Evolutionary conservation across 1,140 invertebrate genomes (phyloP).

Genomic region (Drosophila orosa): DNA sequence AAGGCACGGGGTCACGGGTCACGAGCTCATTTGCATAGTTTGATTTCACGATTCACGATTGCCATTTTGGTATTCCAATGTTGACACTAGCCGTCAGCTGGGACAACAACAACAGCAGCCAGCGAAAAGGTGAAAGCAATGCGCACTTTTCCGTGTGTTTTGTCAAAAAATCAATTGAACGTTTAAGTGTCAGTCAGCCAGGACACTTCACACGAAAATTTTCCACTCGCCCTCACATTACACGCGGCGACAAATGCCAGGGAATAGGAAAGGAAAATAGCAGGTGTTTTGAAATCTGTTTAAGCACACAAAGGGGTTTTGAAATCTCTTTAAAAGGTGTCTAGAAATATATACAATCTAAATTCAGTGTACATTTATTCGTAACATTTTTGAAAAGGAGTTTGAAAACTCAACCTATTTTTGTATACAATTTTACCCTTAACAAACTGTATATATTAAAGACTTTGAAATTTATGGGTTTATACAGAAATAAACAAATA

Average conservation of each 20-base stretch:
- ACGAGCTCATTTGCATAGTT: slow-evolving; percentile 52
- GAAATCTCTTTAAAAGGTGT: too few relatives aligned
- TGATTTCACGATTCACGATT: slow-evolving; percentile 35
- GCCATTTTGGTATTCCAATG: slow-evolving; percentile 27
- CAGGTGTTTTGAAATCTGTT: too few relatives aligned
- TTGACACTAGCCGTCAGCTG: slow-evolving; percentile 55
- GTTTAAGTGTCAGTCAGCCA: slow-evolving; percentile 38
- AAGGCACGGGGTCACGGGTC: slow-evolving; percentile 4
- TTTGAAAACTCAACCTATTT: too few relatives aligned
- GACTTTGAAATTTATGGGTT: too few relatives aligned
- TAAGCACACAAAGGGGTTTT: too few relatives aligned
- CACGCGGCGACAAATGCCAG: not conserved
- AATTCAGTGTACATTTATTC: too few relatives aligned
- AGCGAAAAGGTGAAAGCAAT: slow-evolving; percentile 34
- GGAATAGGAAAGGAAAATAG: not conserved
- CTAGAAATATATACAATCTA: too few relatives aligned
- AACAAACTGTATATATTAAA: too few relatives aligned
- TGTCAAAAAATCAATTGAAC: slow-evolving; percentile 57
- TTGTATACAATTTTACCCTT: too few relatives aligned
- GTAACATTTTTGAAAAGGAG: too few relatives aligned
- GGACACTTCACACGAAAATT: slow-evolving; percentile 42
- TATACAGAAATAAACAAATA: too few relatives aligned
- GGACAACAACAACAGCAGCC: slow-evolving; percentile 40
- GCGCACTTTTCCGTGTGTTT: slow-evolving; percentile 27
- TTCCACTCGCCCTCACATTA: slow-evolving; percentile 20